Conservation (phyloP, 2,113 vertebrate species). For the Istiophorus platypterus region DNA sequence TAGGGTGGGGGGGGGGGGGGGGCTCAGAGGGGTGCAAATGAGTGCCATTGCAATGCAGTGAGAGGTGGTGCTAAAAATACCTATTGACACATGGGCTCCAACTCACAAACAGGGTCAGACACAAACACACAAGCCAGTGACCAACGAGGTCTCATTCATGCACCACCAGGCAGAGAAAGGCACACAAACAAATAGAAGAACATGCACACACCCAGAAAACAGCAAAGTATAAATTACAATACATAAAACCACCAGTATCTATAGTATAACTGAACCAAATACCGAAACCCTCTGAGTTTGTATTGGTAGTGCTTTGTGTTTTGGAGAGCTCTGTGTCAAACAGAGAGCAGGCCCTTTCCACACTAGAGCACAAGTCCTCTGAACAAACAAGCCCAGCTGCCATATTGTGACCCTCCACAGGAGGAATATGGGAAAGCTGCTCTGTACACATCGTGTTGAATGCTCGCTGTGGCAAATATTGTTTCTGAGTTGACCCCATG, state of each 20-base stretch:
- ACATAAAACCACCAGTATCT: background rate
- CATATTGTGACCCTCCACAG: constrained; percentile 55
- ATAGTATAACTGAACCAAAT: background rate
- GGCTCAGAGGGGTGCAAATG: constrained; percentile 74
- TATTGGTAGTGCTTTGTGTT: constrained; percentile 35
- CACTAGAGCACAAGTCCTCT: constrained; percentile 46
- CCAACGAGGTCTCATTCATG: constrained; percentile 67
- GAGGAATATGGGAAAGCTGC: constrained; percentile 55
- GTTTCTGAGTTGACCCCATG: constrained; percentile 34
- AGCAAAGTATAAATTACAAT: constrained; percentile 16
- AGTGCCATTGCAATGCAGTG: constrained; percentile 85
- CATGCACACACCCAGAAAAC: constrained; percentile 4
- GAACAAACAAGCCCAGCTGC: constrained; percentile 70
- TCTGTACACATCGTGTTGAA: constrained; percentile 50
- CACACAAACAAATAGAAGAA: constrained; percentile 4
- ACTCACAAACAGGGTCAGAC: constrained; percentile 77
- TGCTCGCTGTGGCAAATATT: constrained; percentile 53
- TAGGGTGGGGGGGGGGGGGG: constrained; percentile 15
- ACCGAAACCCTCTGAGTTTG: constrained; percentile 17
- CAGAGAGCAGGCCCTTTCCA: constrained; percentile 38
- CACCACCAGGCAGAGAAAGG: constrained; percentile 34
- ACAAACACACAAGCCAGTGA: constrained; percentile 71
- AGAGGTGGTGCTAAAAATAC: constrained; percentile 86
- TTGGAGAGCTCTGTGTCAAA: constrained; percentile 35
- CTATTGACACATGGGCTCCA: constrained; percentile 82